phyloP scores from a whole-genome alignment of 2,888 invertebrate genomes.

The Trichopoda pennipes region DNA sequence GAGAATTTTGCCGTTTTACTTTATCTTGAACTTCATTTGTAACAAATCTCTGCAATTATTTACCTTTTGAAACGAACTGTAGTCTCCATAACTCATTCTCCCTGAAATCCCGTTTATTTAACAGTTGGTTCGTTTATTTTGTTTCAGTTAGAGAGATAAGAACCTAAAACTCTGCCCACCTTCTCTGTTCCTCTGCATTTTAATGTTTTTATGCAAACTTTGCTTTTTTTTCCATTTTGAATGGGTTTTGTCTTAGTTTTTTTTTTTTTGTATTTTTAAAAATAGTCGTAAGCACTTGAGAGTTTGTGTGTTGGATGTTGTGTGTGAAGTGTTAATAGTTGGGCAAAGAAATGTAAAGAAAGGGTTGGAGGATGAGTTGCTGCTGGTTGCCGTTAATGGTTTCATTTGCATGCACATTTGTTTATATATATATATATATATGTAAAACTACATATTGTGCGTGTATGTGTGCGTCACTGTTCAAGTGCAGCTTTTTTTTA shows the following conservation, averaged over 20 bases:
- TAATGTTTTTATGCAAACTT: conserved; percentile 47
- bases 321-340: background rate
- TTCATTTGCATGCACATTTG: conserved; percentile 15
- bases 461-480: background rate
- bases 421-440: background rate
- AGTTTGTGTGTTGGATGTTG: background rate
- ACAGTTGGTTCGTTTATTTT: conserved; percentile 19
- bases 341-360: background rate
- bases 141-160: conserved; percentile 34
- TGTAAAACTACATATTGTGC: too few relatives aligned
- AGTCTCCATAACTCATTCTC: conserved; percentile 29
- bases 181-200: background rate
- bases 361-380: conserved; percentile 35
- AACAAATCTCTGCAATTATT: conserved; percentile 52
- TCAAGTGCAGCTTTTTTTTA: conserved; percentile 44
- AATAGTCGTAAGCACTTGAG: conserved; percentile 48
- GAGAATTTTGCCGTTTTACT: conserved; percentile 50
- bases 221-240: conserved; percentile 31
- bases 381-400: conserved; percentile 41
- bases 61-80: background rate
- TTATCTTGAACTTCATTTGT: conserved; percentile 56
- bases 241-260: conserved; percentile 32
- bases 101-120: conserved; percentile 29
- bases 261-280: conserved; percentile 55
- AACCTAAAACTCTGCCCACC: conserved; percentile 23